Evolutionary conservation across 2,888 invertebrate species (phyloP).

Genomic region (Asteroscopus sphinx): DNA sequence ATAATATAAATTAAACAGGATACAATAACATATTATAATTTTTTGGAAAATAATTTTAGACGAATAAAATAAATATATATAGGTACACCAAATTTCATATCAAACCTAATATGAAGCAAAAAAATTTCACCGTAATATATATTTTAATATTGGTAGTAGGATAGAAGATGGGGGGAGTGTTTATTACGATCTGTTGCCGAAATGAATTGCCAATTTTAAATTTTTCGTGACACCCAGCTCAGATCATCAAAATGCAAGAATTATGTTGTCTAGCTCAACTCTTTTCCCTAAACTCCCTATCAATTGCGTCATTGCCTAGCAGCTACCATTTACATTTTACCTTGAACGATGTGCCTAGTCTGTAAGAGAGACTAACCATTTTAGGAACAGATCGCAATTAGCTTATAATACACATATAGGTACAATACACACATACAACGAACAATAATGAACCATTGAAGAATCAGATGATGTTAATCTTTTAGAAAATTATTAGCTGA

Average conservation of each 20-base stretch:
- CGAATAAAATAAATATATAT: conserved; percentile 77
- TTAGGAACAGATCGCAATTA: conserved; percentile 89
- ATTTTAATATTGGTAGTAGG: conserved; percentile 65
- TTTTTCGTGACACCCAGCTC: conserved; percentile 87
- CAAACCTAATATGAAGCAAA: conserved; percentile 84
- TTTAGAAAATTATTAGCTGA: not conserved
- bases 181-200: conserved; percentile 89
- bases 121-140: conserved; percentile 74
- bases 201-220: conserved; percentile 86
- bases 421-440: conserved; percentile 72
- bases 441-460: conserved; percentile 59
- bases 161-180: conserved; percentile 69
- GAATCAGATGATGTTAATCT: conserved; percentile 18
- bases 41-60: conserved; percentile 73
- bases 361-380: conserved; percentile 80
- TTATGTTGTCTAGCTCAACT: conserved; percentile 41
- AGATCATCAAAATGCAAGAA: conserved; percentile 78
- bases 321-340: conserved; percentile 44
- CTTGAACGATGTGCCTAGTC: conserved; percentile 64
- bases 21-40: conserved; percentile 74
- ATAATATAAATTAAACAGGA: conserved; percentile 80
- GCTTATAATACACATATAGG: conserved; percentile 60
- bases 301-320: conserved; percentile 40
- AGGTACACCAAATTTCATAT: conserved; percentile 76
- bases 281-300: conserved; percentile 55